phyloP scores from a whole-genome alignment of 2,113 vertebrate genomes.

The Cathartes aura region DNA sequence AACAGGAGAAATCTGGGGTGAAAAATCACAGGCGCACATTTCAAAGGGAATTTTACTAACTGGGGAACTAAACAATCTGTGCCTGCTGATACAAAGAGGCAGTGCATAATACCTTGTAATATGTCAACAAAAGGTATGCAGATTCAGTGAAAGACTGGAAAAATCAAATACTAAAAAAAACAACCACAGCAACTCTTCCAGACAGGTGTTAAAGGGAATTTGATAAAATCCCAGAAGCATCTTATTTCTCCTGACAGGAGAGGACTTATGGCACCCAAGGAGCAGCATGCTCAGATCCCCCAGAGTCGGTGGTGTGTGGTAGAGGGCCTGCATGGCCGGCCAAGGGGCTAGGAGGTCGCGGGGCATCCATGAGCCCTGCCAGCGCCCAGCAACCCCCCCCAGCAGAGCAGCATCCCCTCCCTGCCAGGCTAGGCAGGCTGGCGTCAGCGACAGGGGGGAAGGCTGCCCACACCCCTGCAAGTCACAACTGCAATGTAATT shows the following conservation, averaged over 20 bases:
- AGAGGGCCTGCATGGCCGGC: fast-evolving
- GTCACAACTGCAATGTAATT: neutral
- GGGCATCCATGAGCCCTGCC: neutral
- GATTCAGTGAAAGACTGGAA: neutral
- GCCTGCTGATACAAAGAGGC: neutral
- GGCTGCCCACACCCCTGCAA: neutral
- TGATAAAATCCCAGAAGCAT: neutral
- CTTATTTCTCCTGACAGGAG: neutral
- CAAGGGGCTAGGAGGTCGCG: fast-evolving
- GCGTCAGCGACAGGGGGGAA: neutral
- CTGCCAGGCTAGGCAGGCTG: neutral
- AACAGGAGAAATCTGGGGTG: neutral
- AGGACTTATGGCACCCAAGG: neutral
- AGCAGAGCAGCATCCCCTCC: neutral
- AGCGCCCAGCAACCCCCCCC: neutral
- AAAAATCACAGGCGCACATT: neutral
- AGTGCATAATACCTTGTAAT: neutral
- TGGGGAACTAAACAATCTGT: neutral
- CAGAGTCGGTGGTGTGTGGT: fast-evolving
- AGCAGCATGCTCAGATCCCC: neutral
- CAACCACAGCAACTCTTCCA: neutral
- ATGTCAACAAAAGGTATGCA: neutral
- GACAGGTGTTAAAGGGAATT: neutral
- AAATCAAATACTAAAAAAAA: neutral
- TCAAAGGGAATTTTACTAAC: neutral